These are phyloP conservation scores for Willowsia nigromaculata DNA, from an alignment of 2,888 invertebrate genomes.

Conservation along the genomic window DNA sequence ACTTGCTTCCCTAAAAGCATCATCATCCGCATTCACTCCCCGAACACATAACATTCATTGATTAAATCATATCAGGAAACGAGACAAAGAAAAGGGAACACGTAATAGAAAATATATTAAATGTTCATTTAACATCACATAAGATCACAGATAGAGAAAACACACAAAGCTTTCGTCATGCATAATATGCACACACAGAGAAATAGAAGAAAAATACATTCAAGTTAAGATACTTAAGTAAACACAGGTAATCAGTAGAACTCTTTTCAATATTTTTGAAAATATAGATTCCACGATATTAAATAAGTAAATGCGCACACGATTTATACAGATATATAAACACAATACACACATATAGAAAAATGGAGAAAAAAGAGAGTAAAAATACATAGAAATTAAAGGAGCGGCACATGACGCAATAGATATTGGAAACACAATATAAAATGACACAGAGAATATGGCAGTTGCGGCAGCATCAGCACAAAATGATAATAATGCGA, in stretches of 20 bases:
- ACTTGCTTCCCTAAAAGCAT: background rate
- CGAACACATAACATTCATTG: background rate
- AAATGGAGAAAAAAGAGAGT: background rate
- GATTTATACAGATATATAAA: background rate
- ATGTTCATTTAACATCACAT: constrained; percentile 51
- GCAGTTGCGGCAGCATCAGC: background rate
- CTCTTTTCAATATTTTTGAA: background rate
- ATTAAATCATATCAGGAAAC: background rate
- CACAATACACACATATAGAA: background rate
- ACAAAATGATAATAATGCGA: constrained; percentile 35
- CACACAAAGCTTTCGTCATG: constrained; percentile 32
- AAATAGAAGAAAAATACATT: background rate
- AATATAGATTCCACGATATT: background rate
- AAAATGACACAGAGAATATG: constrained; percentile 15
- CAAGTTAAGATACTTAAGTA: background rate
- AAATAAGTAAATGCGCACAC: background rate
- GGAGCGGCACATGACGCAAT: constrained; percentile 2
- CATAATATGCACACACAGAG: constrained; percentile 25
- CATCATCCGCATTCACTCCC: background rate
- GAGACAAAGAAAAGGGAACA: background rate
- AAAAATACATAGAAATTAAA: background rate
- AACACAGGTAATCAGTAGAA: constrained; percentile 20
- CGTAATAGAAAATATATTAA: constrained; percentile 49
- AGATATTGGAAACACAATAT: background rate
- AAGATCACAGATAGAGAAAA: background rate